A percentile compares a stretch with the other conserved stretches of the same genome.
Conservation (phyloP, 1,140 invertebrate species). For the Papilio helenus region DNA sequence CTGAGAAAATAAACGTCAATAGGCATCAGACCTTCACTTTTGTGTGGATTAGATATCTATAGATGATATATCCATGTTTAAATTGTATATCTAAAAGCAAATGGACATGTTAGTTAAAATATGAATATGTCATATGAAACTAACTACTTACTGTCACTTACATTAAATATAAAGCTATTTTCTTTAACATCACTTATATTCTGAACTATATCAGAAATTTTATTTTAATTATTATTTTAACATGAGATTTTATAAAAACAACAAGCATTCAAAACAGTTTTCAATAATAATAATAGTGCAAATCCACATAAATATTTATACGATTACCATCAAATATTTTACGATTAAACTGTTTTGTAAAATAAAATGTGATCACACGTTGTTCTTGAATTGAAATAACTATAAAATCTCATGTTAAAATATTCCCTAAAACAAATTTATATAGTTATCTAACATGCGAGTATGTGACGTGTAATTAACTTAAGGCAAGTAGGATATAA, state of each 20-base stretch:
- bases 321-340: too few relatives aligned
- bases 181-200: conserved; percentile 30
- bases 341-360: not conserved
- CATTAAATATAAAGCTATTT: conserved; percentile 29
- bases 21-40: not conserved
- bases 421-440: not conserved
- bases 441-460: conserved; percentile 56
- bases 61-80: not conserved
- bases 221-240: not conserved
- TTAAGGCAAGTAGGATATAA: conserved; percentile 66
- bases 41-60: not conserved
- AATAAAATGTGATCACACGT: not conserved
- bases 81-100: conserved; percentile 36
- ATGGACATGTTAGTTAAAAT: conserved; percentile 35
- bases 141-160: conserved; percentile 28
- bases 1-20: too few relatives aligned
- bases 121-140: conserved; percentile 26
- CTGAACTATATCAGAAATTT: conserved; percentile 10
- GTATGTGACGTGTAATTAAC: conserved; percentile 57
- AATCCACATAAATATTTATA: too few relatives aligned
- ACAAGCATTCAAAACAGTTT: too few relatives aligned
- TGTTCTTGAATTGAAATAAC: too few relatives aligned
- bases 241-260: conserved; percentile 15
- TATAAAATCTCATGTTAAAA: conserved; percentile 18
- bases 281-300: too few relatives aligned